phyloP scores from a whole-genome alignment of 2,113 vertebrate genomes.

The Brienomyrus brachyistius region DNA sequence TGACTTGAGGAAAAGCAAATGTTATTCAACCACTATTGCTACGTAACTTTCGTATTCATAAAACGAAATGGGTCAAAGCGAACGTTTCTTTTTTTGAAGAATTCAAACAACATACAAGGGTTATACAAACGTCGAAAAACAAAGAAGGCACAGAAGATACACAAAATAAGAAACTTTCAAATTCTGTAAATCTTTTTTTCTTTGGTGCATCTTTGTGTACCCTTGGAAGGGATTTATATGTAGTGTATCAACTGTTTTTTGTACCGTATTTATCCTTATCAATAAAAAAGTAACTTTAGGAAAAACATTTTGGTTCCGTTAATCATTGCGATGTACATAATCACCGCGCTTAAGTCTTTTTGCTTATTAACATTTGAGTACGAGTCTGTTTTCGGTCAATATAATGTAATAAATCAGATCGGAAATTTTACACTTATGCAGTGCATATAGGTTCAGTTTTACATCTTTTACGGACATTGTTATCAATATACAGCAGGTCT shows the following conservation, averaged over 20 bases:
- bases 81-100: not conserved
- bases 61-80: not conserved
- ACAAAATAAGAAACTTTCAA: not conserved
- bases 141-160: not conserved
- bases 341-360: not conserved
- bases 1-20: not conserved
- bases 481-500: not conserved
- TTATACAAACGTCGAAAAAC: not conserved
- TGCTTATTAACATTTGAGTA: not conserved
- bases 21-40: not conserved
- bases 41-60: not conserved
- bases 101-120: not conserved
- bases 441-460: not conserved
- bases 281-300: not conserved
- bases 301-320: too few species aligned
- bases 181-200: not conserved
- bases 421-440: not conserved
- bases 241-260: not conserved
- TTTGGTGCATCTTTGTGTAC: not conserved
- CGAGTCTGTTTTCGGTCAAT: not conserved
- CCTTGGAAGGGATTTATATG: not conserved
- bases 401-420: not conserved
- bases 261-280: not conserved
- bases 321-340: not conserved
- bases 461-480: not conserved